Base-by-base conservation (phyloP, 2,888 invertebrate species). In the Ctenicera cuprea region DNA sequence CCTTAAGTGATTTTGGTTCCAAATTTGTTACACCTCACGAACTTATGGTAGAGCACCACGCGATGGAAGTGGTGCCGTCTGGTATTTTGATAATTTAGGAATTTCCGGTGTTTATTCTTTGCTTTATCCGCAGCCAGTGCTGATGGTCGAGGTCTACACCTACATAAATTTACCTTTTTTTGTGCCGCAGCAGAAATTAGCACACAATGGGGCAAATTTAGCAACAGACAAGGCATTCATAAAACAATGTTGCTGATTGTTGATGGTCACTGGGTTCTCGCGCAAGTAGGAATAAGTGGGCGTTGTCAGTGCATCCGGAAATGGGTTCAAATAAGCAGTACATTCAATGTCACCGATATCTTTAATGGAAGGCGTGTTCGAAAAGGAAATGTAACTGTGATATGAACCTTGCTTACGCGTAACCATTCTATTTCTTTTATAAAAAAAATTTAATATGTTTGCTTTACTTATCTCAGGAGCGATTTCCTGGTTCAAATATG, bases 241-340 rank as follows among this genome's bases (percentile, higher is more conserved):
- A 26, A 22, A 30, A 22, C 52, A 52, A 30, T 30, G 26, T 20
- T 22, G 22, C 22, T 26, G 26, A 26, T 26, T 30, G n/a, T 67
- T 59, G 37, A 45, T 54, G 30, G 57, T 16, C 66, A 41, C 38
- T 30, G 33, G 26, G 26, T 65, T 52, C 30, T 66, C 26, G 22
- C 26, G 41, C 30, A 57, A 67, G 43, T 54, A 16, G 12, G 48
- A 16, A 33, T 52, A 68, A 59, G 59, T 57, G 48, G 59, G 59
- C 61, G 59, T 69, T 50, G 69, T 22, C 61, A 45, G 62, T 50
- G 69, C 69, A 50, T 68, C 69, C 69, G 69, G 69, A 69, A 69
- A 69, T 69, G 38, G 50, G 26, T 50, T 61, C 38, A 12, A 61
- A 45, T 50, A 48, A 37, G 22, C 48, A 38, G 48, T 38, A 26